A percentile compares a stretch with the other conserved stretches of the same genome.
Evolutionary conservation across 2,113 vertebrate genomes (phyloP).

Genomic region (Delphinapterus leucas): DNA sequence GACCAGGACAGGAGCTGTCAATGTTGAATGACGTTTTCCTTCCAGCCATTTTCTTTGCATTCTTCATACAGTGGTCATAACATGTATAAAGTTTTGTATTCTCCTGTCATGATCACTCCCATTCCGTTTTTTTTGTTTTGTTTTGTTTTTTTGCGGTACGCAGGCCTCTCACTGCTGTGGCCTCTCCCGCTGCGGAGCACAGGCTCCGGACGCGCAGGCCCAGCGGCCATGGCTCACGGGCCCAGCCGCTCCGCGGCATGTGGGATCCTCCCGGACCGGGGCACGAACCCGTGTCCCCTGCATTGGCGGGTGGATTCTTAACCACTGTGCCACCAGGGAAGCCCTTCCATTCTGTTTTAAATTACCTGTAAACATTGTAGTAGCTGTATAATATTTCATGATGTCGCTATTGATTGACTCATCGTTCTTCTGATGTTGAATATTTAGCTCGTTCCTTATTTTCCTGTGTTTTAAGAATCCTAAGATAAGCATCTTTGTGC

Average conservation of each 20-base stretch:
- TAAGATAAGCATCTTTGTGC: not conserved
- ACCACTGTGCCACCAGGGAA: too few relatives aligned
- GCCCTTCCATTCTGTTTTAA: not conserved
- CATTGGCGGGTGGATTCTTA: too few relatives aligned
- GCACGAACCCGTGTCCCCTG: too few relatives aligned
- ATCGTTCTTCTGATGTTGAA: not conserved
- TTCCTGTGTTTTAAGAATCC: not conserved
- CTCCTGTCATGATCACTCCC: not conserved
- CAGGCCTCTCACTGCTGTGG: too few relatives aligned
- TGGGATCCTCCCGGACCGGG: too few relatives aligned
- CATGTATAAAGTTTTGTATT: not conserved
- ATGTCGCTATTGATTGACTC: not conserved
- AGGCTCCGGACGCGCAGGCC: too few relatives aligned
- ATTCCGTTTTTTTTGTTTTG: not conserved
- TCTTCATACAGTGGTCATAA: not conserved
- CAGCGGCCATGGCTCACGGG: too few relatives aligned
- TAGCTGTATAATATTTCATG: not conserved
- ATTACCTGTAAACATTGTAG: not conserved
- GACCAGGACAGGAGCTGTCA: not conserved
- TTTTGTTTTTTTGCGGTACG: too few relatives aligned
- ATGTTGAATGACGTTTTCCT: not conserved
- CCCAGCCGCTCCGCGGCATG: too few relatives aligned
- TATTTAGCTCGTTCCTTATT: not conserved
- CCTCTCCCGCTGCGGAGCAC: rapidly evolving
- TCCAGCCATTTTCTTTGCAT: not conserved